Evolutionary conservation across 2,888 invertebrate genomes (phyloP).

Genomic region (Cephus pygmeus): DNA sequence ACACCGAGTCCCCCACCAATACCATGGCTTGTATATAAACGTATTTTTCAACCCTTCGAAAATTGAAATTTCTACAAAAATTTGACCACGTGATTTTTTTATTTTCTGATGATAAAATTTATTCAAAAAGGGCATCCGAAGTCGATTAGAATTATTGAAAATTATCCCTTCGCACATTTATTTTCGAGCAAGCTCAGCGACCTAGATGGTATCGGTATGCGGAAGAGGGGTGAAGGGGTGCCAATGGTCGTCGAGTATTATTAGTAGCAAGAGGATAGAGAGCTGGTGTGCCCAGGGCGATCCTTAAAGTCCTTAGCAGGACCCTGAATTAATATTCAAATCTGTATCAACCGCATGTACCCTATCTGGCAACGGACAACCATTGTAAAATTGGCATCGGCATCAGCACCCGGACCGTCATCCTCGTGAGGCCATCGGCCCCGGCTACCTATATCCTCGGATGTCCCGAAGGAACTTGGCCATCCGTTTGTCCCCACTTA

Average conservation of each 20-base stretch:
- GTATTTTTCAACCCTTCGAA: not conserved
- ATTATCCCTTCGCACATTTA: not conserved
- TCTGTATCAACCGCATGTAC: constrained; percentile 44
- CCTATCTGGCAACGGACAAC: constrained; percentile 31
- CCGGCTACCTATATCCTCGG: constrained; percentile 9
- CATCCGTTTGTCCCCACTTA: constrained; percentile 8
- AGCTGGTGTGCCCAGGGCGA: not conserved
- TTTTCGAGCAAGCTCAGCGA: not conserved
- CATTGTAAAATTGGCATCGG: constrained; percentile 1
- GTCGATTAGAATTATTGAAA: not conserved
- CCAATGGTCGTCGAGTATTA: not conserved
- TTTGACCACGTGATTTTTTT: not conserved
- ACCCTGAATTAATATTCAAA: constrained; percentile 61
- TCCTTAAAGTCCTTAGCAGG: constrained; percentile 33
- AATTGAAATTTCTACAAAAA: not conserved
- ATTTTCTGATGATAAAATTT: not conserved
- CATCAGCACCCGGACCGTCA: constrained; percentile 1
- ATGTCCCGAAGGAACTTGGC: constrained; percentile 15
- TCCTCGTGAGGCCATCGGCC: constrained; percentile 7
- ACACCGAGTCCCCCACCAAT: not conserved
- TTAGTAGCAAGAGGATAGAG: not conserved
- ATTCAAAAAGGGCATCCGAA: rapidly evolving
- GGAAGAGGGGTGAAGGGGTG: not conserved
- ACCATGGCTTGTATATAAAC: not conserved
- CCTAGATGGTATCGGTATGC: not conserved